Percentiles rank a stretch among this genome's conserved stretches.
Evolutionary conservation across 2,888 invertebrate genomes (phyloP).

Genomic region (Drosophila longiperda): DNA sequence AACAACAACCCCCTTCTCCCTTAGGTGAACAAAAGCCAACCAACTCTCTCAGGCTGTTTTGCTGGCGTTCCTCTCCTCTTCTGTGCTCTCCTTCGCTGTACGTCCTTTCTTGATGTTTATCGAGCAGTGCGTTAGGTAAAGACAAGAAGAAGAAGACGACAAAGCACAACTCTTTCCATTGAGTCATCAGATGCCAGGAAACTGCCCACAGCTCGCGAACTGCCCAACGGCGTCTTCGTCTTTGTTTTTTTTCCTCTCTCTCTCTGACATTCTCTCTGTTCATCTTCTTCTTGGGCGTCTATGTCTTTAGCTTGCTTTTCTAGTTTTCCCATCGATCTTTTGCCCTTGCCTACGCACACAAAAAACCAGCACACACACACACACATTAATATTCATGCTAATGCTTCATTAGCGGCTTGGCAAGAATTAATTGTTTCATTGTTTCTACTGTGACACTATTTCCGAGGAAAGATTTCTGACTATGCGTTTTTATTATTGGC

Average conservation of each 20-base stretch:
- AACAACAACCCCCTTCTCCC: constrained; percentile 13
- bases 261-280: constrained; percentile 19
- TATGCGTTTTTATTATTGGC: constrained; percentile 11
- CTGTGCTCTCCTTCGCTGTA: constrained; percentile 19
- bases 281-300: constrained; percentile 18
- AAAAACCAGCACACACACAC: background rate
- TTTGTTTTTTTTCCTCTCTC: constrained; percentile 16
- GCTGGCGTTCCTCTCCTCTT: constrained; percentile 18
- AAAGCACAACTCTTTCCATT: constrained; percentile 35
- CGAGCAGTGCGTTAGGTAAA: constrained; percentile 17
- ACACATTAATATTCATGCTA: constrained; percentile 18
- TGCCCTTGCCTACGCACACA: constrained; percentile 50
- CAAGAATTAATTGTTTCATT: constrained; percentile 60
- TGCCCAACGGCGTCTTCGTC: constrained; percentile 45
- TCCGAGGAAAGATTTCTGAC: constrained; percentile 31
- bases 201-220: constrained; percentile 52
- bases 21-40: constrained; percentile 8
- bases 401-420: constrained; percentile 64
- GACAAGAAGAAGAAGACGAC: background rate
- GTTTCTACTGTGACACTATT: constrained; percentile 59
- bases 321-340: constrained; percentile 54
- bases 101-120: constrained; percentile 40
- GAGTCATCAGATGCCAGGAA: constrained; percentile 63
- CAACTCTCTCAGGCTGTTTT: constrained; percentile 17
- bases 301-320: constrained; percentile 26